A percentile compares a stretch with the other conserved stretches of the same genome.
These are phyloP conservation scores for Empidonax traillii DNA, from an alignment of 2,113 vertebrate species.

Conservation along the genomic window DNA sequence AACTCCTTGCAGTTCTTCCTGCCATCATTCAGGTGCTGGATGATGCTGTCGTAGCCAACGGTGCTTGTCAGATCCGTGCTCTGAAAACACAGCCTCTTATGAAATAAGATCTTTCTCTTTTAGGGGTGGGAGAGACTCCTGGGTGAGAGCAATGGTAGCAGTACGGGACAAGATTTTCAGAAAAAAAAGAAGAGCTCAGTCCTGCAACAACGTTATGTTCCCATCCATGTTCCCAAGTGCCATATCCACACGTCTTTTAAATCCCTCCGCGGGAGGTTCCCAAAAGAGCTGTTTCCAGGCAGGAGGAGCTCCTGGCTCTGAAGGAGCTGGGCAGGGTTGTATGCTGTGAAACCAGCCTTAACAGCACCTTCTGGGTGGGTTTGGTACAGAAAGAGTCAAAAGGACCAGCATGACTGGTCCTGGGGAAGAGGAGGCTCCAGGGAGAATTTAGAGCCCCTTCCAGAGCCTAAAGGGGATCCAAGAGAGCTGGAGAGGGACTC, in stretches of 20 bases:
- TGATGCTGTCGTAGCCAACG: conserved; percentile 85
- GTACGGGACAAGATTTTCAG: not conserved
- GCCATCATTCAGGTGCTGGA: conserved; percentile 90
- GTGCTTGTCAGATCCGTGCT: conserved; percentile 84
- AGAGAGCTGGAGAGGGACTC: not conserved
- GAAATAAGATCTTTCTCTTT: not conserved
- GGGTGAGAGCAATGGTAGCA: not conserved
- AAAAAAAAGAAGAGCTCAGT: not conserved
- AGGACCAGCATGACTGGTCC: not conserved
- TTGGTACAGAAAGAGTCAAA: not conserved
- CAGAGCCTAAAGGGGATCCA: not conserved
- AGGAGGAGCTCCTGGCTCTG: not conserved
- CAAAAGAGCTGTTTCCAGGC: not conserved
- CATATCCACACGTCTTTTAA: not conserved
- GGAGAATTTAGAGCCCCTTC: not conserved
- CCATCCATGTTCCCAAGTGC: not conserved
- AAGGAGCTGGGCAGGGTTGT: not conserved
- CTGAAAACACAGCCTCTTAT: conserved; percentile 65
- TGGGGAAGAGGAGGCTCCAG: not conserved
- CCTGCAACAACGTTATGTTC: not conserved
- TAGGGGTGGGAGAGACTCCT: not conserved
- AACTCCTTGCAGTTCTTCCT: conserved; percentile 95
- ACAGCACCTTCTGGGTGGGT: not conserved
- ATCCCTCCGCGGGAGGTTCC: not conserved
- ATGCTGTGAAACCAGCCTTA: not conserved